A percentile compares a stretch with the other conserved stretches of the same genome.
Evolutionary conservation across 2,888 invertebrate genomes (phyloP).

Genomic region (Pachydiplax longipennis): DNA sequence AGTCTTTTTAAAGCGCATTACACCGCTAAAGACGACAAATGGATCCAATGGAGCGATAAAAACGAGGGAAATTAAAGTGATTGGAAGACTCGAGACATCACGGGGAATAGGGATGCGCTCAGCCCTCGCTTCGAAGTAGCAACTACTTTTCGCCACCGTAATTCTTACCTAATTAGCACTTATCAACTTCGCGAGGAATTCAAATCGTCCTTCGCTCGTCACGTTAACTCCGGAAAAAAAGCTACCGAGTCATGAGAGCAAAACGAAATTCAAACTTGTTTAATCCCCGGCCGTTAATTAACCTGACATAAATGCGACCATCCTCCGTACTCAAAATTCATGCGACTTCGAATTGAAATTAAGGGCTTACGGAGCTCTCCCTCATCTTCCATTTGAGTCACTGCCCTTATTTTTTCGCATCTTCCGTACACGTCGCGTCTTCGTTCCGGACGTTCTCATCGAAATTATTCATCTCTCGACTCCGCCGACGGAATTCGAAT

Average conservation of each 20-base stretch:
- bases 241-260: no score
- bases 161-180: slow-evolving; percentile 35
- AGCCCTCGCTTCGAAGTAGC: slow-evolving; percentile 6
- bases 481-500: neutral
- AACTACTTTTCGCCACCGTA: slow-evolving; percentile 1
- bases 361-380: neutral
- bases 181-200: slow-evolving; percentile 33
- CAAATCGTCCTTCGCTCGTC: slow-evolving; percentile 22
- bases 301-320: neutral
- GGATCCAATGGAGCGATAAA: neutral
- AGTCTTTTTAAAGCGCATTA: neutral
- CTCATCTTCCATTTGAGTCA: neutral
- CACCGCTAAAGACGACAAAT: neutral
- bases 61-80: neutral
- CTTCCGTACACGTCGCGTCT: neutral
- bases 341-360: neutral
- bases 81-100: neutral
- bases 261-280: neutral
- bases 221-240: neutral
- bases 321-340: neutral
- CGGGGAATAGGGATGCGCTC: neutral
- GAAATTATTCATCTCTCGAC: neutral
- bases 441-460: neutral
- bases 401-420: neutral
- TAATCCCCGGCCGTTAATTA: slow-evolving; percentile 7